Evolutionary conservation across 1,140 invertebrate species (phyloP).

Genomic region (Caenorhabditis tropicalis): DNA sequence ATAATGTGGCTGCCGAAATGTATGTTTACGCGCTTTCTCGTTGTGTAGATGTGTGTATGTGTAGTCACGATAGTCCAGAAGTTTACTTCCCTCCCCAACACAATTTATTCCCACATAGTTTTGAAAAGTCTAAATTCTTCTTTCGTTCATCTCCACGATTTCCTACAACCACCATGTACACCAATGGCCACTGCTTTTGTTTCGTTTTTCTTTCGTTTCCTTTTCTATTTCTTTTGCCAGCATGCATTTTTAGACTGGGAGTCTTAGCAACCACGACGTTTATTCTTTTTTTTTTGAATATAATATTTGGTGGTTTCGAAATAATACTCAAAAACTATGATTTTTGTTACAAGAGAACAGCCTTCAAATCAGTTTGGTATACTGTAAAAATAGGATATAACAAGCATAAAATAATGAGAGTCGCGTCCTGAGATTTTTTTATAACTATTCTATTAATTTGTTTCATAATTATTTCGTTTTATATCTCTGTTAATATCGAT

Average conservation of each 20-base stretch:
- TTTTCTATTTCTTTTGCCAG: not conserved
- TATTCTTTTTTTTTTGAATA: not conserved
- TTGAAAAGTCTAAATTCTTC: not conserved
- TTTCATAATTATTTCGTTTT: no score
- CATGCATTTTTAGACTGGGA: constrained; percentile 24
- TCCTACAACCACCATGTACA: not conserved
- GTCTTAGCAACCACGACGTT: not conserved
- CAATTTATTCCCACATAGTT: not conserved
- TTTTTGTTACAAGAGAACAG: no score
- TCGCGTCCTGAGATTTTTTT: no score
- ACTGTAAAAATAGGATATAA: no score
- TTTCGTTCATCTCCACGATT: not conserved
- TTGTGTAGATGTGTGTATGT: constrained; percentile 11
- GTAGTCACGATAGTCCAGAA: not conserved
- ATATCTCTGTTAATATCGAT: no score
- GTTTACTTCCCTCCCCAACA: not conserved
- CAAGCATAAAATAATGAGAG: no score
- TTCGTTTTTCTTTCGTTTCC: not conserved
- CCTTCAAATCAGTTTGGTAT: no score
- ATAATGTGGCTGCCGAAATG: constrained; percentile 44
- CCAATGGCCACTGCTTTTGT: constrained; percentile 16
- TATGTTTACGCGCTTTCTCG: constrained; percentile 10
- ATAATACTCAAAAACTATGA: no score
- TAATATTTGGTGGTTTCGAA: not conserved
- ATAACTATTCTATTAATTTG: no score